These are phyloP conservation scores for Drosophila prosaltans DNA, from an alignment of 1,140 invertebrate species.

Conservation along the genomic window DNA sequence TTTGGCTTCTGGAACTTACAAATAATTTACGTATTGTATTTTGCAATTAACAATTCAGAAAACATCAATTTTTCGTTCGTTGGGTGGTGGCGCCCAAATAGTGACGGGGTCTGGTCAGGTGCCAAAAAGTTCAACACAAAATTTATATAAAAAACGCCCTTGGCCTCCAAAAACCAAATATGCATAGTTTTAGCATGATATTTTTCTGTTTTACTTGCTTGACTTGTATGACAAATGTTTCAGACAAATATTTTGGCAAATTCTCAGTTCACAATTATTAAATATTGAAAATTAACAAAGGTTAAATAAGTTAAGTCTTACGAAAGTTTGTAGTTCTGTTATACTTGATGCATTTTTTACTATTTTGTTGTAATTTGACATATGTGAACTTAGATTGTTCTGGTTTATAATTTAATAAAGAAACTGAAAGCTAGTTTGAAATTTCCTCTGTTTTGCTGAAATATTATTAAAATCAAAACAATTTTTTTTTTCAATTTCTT, in stretches of 20 bases:
- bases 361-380: too few relatives aligned
- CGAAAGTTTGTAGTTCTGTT: too few relatives aligned
- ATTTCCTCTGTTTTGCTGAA: too few relatives aligned
- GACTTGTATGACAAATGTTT: neutral
- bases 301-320: too few relatives aligned
- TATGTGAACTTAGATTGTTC: too few relatives aligned
- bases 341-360: too few relatives aligned
- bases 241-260: neutral
- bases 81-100: slow-evolving; percentile 6
- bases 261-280: neutral
- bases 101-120: slow-evolving; percentile 18
- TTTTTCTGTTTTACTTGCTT: neutral
- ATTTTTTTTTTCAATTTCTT: too few relatives aligned
- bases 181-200: neutral
- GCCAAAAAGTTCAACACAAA: slow-evolving; percentile 24
- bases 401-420: too few relatives aligned
- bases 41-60: slow-evolving; percentile 13
- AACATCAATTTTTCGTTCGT: slow-evolving; percentile 7
- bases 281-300: too few relatives aligned
- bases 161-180: slow-evolving; percentile 20
- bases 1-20: slow-evolving; percentile 12
- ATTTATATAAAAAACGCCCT: slow-evolving; percentile 7
- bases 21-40: slow-evolving; percentile 7
- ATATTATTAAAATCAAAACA: too few relatives aligned
- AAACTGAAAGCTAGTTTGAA: too few relatives aligned